A percentile compares a stretch with the other conserved stretches of the same genome.
These are phyloP conservation scores for Fragum whitleyi DNA, from an alignment of 2,888 invertebrate genomes.

Conservation along the genomic window DNA sequence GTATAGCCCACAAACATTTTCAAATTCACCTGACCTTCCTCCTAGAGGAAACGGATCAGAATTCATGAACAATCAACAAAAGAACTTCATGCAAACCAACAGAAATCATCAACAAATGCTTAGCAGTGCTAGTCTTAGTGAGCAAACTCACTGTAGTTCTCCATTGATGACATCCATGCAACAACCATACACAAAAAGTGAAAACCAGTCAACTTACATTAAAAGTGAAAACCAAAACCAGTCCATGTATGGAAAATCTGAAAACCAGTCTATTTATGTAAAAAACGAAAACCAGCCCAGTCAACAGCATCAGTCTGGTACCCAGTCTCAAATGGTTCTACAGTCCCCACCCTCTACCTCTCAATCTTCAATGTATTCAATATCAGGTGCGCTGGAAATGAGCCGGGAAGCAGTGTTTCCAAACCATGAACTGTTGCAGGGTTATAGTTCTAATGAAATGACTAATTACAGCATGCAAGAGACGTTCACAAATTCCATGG, in stretches of 20 bases:
- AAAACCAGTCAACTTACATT: slow-evolving; percentile 46
- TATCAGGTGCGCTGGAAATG: slow-evolving; percentile 64
- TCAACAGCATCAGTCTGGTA: not conserved
- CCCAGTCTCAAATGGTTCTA: slow-evolving; percentile 51
- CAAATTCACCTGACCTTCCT: slow-evolving; percentile 46
- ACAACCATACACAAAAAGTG: slow-evolving; percentile 29
- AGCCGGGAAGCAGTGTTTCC: slow-evolving; percentile 59
- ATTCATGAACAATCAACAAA: slow-evolving; percentile 40
- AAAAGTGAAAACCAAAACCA: slow-evolving; percentile 57
- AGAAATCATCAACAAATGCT: slow-evolving; percentile 43
- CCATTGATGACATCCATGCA: slow-evolving; percentile 43
- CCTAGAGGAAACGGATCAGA: slow-evolving; percentile 46
- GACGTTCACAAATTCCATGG: slow-evolving; percentile 49
- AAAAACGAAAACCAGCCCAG: slow-evolving; percentile 31
- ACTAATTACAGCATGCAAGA: slow-evolving; percentile 43
- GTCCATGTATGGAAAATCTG: not conserved
- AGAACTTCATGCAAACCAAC: slow-evolving; percentile 33
- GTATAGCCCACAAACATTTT: slow-evolving; percentile 44
- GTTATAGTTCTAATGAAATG: slow-evolving; percentile 39
- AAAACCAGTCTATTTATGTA: slow-evolving; percentile 10
- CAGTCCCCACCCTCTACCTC: slow-evolving; percentile 46
- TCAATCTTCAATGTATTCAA: slow-evolving; percentile 53
- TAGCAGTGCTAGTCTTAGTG: slow-evolving; percentile 39
- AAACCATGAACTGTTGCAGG: slow-evolving; percentile 53
- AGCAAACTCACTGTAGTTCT: slow-evolving; percentile 34